Percentiles rank a stretch among this genome's conserved stretches.
Evolutionary conservation across 2,888 invertebrate genomes (phyloP).

Genomic region (Syritta pipiens): DNA sequence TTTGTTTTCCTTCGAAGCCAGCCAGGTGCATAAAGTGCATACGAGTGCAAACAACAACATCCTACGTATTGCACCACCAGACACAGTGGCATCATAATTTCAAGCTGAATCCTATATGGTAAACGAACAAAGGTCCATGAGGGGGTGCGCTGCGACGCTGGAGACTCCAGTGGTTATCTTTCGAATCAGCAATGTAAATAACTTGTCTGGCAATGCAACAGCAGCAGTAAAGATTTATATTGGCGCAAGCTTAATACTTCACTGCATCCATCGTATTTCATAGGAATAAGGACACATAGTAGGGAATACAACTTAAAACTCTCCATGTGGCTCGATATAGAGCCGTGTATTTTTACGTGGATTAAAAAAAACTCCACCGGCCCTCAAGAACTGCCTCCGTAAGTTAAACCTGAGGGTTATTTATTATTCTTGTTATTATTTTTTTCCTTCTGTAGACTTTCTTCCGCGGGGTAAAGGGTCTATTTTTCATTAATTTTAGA

Average conservation of each 20-base stretch:
- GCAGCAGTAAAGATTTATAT: slow-evolving; percentile 59
- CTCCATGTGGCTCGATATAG: slow-evolving; percentile 9
- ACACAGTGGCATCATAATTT: slow-evolving; percentile 62
- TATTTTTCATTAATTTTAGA: too few species aligned
- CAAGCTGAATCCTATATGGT: slow-evolving; percentile 33
- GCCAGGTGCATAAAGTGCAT: slow-evolving; percentile 42
- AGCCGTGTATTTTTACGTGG: slow-evolving; percentile 5
- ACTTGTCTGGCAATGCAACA: slow-evolving; percentile 55
- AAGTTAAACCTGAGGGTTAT: slow-evolving; percentile 13
- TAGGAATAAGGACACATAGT: slow-evolving; percentile 34
- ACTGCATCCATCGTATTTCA: slow-evolving; percentile 49
- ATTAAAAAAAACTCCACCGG: slow-evolving; percentile 1
- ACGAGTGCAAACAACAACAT: slow-evolving; percentile 23
- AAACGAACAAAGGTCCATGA: slow-evolving; percentile 23
- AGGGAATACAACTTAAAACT: slow-evolving; percentile 43
- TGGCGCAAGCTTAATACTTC: slow-evolving; percentile 58
- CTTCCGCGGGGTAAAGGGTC: too few species aligned
- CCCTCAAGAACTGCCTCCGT: slow-evolving; percentile 12
- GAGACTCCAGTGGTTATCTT: slow-evolving; percentile 56
- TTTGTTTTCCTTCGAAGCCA: slow-evolving; percentile 5
- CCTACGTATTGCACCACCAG: slow-evolving; percentile 27
- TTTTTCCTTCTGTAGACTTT: not conserved
- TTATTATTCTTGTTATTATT: slow-evolving; percentile 1
- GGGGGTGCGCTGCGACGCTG: slow-evolving; percentile 13
- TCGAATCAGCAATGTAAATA: slow-evolving; percentile 66